Conservation (phyloP, 2,113 vertebrate genomes). For the Monarcha castaneiventris region DNA sequence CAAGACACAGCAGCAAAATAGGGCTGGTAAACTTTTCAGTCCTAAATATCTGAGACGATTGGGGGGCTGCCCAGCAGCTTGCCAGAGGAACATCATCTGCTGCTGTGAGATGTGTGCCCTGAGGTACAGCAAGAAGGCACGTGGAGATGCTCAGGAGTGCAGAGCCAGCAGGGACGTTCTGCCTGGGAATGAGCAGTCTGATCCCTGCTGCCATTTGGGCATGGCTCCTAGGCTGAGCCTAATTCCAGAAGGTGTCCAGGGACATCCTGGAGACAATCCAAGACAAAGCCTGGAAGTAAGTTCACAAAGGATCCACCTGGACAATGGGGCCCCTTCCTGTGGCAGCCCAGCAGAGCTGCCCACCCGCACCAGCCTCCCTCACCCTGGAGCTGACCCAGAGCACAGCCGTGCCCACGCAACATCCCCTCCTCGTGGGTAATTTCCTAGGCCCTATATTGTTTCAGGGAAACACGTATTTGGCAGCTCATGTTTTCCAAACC, state of each 20-base stretch:
- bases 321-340: neutral
- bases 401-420: neutral
- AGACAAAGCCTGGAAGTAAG: neutral
- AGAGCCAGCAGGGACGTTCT: fast-evolving
- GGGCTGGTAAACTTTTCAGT: neutral
- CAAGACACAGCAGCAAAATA: neutral
- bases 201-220: neutral
- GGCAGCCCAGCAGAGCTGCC: neutral
- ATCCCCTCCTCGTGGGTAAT: neutral
- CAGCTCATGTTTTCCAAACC: neutral
- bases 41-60: neutral
- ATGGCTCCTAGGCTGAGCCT: neutral
- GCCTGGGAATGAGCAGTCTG: neutral
- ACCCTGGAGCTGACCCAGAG: neutral
- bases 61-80: neutral
- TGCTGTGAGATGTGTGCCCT: neutral
- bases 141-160: fast-evolving
- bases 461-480: neutral
- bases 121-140: neutral
- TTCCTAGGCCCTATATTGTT: neutral
- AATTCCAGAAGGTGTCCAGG: neutral
- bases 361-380: fast-evolving
- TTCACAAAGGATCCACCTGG: neutral
- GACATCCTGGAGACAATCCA: neutral
- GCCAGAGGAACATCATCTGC: neutral